These are phyloP conservation scores for Cheilosia soror DNA, from an alignment of 2,888 invertebrate genomes.

Conservation along the genomic window DNA sequence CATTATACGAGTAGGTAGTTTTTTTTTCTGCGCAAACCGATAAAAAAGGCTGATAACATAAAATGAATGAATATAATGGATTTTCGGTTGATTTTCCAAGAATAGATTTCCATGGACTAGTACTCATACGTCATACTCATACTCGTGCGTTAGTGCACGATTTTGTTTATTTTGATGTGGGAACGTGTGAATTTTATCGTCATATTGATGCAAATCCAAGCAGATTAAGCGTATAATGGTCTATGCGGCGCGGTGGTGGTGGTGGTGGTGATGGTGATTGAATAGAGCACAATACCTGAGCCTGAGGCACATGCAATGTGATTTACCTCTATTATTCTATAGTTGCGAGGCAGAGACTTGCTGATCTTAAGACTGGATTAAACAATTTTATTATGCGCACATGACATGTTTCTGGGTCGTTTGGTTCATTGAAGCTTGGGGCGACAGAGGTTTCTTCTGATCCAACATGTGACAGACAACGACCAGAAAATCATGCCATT, in stretches of 20 bases:
- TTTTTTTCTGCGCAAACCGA: constrained; percentile 18
- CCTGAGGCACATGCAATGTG: constrained; percentile 12
- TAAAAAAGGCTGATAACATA: constrained; percentile 33
- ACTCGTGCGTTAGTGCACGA: constrained; percentile 9
- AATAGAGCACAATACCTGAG: constrained; percentile 15
- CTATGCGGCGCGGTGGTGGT: neutral
- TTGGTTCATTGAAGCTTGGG: constrained; percentile 28
- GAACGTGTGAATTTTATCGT: constrained; percentile 52
- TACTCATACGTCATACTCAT: too few relatives aligned
- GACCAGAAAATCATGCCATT: constrained; percentile 6
- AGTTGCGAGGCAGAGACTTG: neutral
- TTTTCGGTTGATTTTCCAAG: constrained; percentile 3
- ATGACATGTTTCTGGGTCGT: constrained; percentile 52
- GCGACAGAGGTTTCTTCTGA: constrained; percentile 7
- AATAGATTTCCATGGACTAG: constrained; percentile 28
- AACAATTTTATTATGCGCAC: constrained; percentile 29
- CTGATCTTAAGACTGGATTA: constrained; percentile 38
- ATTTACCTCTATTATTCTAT: constrained; percentile 21
- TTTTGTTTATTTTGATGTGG: constrained; percentile 24
- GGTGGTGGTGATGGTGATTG: neutral
- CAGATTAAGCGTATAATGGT: neutral
- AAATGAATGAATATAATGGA: constrained; percentile 12
- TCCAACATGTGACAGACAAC: constrained; percentile 8
- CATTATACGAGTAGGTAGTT: neutral
- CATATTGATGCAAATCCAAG: constrained; percentile 46